Evolutionary conservation across 2,797 vertebrate species (phyloP).

Genomic region (Pagetopsis macropterus): DNA sequence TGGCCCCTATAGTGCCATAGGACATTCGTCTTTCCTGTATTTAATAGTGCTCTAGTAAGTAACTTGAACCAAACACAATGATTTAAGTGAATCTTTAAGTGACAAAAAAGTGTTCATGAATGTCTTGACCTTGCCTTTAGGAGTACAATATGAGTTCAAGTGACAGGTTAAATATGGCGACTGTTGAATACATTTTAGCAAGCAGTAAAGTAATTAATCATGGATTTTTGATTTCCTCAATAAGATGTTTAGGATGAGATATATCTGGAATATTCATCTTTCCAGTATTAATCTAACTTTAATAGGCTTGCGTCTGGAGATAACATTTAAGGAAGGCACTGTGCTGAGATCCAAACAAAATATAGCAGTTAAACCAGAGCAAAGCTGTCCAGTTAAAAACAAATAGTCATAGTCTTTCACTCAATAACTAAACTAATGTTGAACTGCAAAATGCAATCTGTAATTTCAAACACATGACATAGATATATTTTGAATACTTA

Average conservation of each 20-base stretch:
- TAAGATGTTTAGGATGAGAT: slow-evolving; percentile 21
- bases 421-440: not conserved
- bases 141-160: not conserved
- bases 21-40: not conserved
- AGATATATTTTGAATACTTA: not conserved
- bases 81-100: not conserved
- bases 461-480: not conserved
- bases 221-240: slow-evolving; percentile 18
- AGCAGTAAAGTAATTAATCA: slow-evolving; percentile 20
- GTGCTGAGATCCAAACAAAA: slow-evolving; percentile 69
- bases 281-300: slow-evolving; percentile 79
- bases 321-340: slow-evolving; percentile 84
- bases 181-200: slow-evolving; percentile 1
- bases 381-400: slow-evolving; percentile 55
- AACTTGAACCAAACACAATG: not conserved
- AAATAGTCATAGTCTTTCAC: slow-evolving; percentile 39
- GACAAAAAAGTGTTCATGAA: not conserved
- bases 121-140: not conserved
- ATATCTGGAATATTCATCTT: slow-evolving; percentile 48
- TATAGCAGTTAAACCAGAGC: slow-evolving; percentile 37
- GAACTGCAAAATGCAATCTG: slow-evolving; percentile 2
- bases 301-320: slow-evolving; percentile 88
- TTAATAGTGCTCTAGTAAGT: not conserved
- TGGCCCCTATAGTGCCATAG: not conserved
- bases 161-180: slow-evolving; percentile 21